A percentile compares a stretch with the other conserved stretches of the same genome.
phyloP scores from a whole-genome alignment of 53 echinoderm and acorn worm species.

The Paracentrotus lividus region DNA sequence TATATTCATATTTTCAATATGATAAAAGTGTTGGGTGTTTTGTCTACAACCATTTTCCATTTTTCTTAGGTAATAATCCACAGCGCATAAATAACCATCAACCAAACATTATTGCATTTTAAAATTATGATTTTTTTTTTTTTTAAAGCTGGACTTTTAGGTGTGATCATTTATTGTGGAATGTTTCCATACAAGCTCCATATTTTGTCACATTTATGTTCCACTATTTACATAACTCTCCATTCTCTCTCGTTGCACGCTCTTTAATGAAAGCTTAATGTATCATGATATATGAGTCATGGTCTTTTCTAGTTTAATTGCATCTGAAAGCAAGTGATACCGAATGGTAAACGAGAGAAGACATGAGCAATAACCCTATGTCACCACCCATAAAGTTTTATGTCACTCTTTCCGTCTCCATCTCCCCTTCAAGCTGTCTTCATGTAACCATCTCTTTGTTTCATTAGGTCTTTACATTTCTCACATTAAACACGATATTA shows the following conservation, averaged over 20 bases:
- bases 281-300: constrained; percentile 50
- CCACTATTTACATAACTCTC: background rate
- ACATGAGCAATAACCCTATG: constrained; percentile 40
- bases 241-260: background rate
- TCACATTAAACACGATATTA: background rate
- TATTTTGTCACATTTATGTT: background rate
- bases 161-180: background rate
- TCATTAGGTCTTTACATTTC: background rate
- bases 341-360: constrained; percentile 20
- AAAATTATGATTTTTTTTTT: too few relatives aligned
- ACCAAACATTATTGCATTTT: too few relatives aligned
- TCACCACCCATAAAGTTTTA: constrained; percentile 14
- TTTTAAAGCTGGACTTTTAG: background rate
- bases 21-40: too few relatives aligned
- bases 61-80: too few relatives aligned
- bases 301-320: constrained; percentile 37
- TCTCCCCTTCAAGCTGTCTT: constrained; percentile 32
- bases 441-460: background rate
- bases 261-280: constrained; percentile 32
- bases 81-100: too few relatives aligned
- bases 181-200: background rate
- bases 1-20: too few relatives aligned
- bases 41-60: too few relatives aligned
- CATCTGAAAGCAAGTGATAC: constrained; percentile 50
- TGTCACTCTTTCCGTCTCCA: constrained; percentile 36